Evolutionary conservation across 35 echinoderm and acorn worm genomes (phyloP), one percentile per base, ranked within the genome.

Genomic region (Apostichopus parvimensis): DNA sequence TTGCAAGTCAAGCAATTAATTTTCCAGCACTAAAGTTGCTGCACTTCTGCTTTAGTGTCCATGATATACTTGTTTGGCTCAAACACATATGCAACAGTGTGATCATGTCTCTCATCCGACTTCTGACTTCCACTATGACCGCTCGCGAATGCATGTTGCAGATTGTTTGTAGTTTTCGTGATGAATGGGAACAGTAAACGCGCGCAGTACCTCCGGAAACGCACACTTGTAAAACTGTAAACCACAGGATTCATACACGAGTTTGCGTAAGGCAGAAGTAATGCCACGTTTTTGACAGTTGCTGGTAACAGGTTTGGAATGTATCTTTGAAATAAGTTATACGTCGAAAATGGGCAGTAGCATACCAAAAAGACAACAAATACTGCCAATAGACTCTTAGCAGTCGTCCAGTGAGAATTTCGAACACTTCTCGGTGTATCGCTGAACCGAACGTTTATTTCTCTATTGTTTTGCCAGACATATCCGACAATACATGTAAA

Each of bases 381-480:
- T 14, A 96, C 95, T 6, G 58, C 66, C 26, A 96, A 68, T 15
- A 96, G 78, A 75, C 75, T 92, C 54, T 90, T 87, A 56, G 93
- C 93, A n/a, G 93, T 92, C 59, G 91, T 96, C 95, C 92, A 94
- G 87, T 97, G 95, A 21, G 87, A 86, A n/a, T 82, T 89, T 24
- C 86, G 25, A 72, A 88, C 45, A 17, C 12, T 15, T 6, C 45
- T n/a, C 8, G 86, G 2, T 4, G 68, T 66, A 55, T 73, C 13
- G 10, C 4, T 64, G 60, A 88, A 88, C 6, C 86, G 9, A 34
- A 72, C 83, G 18, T 57, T 58, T 53, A 96, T 80, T 54, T 76
- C 72, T 8, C 14, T 53, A 18, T 92, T 94, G 68, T 80, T 92
- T 90, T 71, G 73, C 87, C 93, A 83, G 8, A 96, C 95, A 61